Base-by-base conservation (phyloP, 1,140 invertebrate genomes). In the Hycleus cichorii region DNA sequence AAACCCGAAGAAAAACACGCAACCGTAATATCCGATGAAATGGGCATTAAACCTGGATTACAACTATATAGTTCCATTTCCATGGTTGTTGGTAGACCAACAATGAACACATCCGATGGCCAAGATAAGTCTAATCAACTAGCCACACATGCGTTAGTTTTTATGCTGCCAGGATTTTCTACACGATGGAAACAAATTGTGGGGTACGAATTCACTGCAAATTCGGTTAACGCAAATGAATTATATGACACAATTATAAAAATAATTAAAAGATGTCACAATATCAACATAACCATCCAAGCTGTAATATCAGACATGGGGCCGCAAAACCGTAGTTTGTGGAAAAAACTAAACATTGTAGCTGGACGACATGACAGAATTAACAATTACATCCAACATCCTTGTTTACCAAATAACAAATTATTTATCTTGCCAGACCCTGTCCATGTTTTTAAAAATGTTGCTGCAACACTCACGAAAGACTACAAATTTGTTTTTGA, bases 401-500 rank as follows among this genome's bases (percentile, higher is more conserved):
- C n/a, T 12, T 40, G 11, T 51, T 7, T 24, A 40, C 3, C 32
- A 27, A 26, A 49, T 38, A 26, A 49, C 7, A 49, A 49, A 38
- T 49, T 49, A 11, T 55, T 50, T 53, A 11, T 53, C 12, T 27
- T 49, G 26, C 58, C 51, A 9, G 58, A 59, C 18, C 44, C 50
- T 38, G 58, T 55, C 7, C 58, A 59, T 49, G 39, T 49, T 12
- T 59, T 55, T 44, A 59, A 59, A 59, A 59, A 55, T 49, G 26
- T 59, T 12, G 40, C 46, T n/a, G 3, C 11, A 12, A 1, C 51
- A 11, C 26, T 53, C 3, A 53, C 51, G 44, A 53, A 45, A 26
- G 26, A 25, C 25, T 10, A 45, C 25, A 44, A 12, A 44, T 53
- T 44, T 32, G 11, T 45, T 44, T 44, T 53, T 4, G 12, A 26